phyloP scores from a whole-genome alignment of 2,797 vertebrate genomes.

The Mastacembelus armatus region DNA sequence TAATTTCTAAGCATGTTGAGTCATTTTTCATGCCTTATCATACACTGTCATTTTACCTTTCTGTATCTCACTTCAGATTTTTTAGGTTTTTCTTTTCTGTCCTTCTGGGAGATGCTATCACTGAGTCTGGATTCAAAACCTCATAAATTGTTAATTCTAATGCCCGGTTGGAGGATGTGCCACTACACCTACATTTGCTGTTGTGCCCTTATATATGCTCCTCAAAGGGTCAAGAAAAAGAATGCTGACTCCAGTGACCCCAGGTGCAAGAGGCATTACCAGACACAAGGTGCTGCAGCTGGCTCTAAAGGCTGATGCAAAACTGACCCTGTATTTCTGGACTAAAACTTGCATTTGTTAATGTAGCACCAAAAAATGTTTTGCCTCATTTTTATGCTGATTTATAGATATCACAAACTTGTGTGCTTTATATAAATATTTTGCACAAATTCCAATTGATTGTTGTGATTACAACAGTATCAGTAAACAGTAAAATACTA shows the following conservation, averaged over 20 bases:
- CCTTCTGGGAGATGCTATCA: constrained; percentile 44
- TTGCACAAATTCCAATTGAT: no score
- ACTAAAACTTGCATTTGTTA: background rate
- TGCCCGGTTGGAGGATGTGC: constrained; percentile 89
- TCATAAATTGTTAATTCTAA: constrained; percentile 92
- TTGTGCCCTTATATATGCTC: constrained; percentile 10
- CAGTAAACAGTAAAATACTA: no score
- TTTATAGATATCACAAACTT: background rate
- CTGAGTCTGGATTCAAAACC: constrained; percentile 89
- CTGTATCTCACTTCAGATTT: constrained; percentile 82
- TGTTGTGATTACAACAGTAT: no score
- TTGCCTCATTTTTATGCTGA: background rate
- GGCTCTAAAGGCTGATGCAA: background rate
- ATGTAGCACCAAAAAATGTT: background rate
- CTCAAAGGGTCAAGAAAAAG: background rate
- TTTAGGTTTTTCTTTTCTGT: background rate
- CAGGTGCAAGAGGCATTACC: constrained; percentile 10
- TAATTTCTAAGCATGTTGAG: constrained; percentile 90
- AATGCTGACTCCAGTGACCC: constrained; percentile 81
- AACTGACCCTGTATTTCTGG: background rate
- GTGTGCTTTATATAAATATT: no score
- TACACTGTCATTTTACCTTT: constrained; percentile 92
- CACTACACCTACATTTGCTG: constrained; percentile 65
- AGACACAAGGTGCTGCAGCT: background rate
- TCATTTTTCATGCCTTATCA: constrained; percentile 94